Base-by-base conservation (phyloP, 2,113 vertebrate species). In the Rhagologus leucostigma region DNA sequence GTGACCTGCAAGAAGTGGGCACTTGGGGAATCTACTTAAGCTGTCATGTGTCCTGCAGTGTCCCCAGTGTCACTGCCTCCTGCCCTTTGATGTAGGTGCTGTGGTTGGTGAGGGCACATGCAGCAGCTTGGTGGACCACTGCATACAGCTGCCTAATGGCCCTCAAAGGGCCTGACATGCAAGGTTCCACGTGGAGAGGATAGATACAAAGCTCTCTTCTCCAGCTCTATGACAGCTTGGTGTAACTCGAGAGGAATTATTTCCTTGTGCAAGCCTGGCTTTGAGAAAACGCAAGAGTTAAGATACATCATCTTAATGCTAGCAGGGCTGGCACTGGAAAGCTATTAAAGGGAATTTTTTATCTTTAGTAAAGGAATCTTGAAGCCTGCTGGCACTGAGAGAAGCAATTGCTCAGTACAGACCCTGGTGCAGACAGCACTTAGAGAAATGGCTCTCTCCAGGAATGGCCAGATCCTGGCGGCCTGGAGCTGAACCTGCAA, bases 331-430 rank as follows among this genome's bases (percentile, higher is more conserved):
- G 84, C 69, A 16, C 84, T 93, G 79, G 90, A 62, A 94, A 78
- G 85, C 90, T 96, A 87, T 90, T 94, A 89, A 96, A 92, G 30
- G 81, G 53, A 89, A 37, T 78, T 83, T 83, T 83, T 96, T 96
- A 94, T 94, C 94, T 92, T 94, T 75, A 84, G 83, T 73, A 73
- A 92, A 94, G 92, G 82, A 96, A 89, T 77, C 69, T 94, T 68
- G 84, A 87, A 95, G 90, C 84, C 85, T 94, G 73, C 81, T 95
- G 68, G 82, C 78, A 47, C 53, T 87, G 75, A 65, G 74, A 79
- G 78, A 68, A 92, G 91, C 76, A 63, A 57, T 76, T 82, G 68
- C 90, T 94, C 46, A 46, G 75, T 79, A 24, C 84, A 95, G 80
- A 59, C 71, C 82, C 35, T 74, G 64, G 52, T 89, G 75, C 84